Base-by-base conservation (phyloP, 2,888 invertebrate species). In the Xestia xanthographa region DNA sequence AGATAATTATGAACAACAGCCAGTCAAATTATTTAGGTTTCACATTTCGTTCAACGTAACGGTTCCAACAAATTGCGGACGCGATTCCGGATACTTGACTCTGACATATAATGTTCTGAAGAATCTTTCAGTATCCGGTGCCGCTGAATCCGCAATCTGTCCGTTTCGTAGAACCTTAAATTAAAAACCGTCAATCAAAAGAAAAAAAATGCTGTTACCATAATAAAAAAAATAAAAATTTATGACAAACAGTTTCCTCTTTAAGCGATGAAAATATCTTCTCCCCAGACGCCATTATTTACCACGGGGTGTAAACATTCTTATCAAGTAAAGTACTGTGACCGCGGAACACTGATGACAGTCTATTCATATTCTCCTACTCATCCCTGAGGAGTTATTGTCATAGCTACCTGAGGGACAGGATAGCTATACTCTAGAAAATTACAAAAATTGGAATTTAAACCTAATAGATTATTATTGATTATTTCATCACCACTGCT, bases 321-420 rank as follows among this genome's bases (percentile, higher is more conserved):
- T 77, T 84, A 83, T 84, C 71, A 73, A 66, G 50, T 20, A 58
- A 66, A 80, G 83, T 79, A 77, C 66, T 75, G 41, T n/a, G 56
- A 68, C 83, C 73, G 67, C 45, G 17, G 22, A 63, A 48, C 65
- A 62, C 68, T 72, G 81, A 83, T 74, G 77, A 69, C 48, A 12
- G 48, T 20, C 72, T 45, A 84, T 84, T 72, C 84, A 53, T 83
- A 72, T 70, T 34, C 41, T 60, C n/a, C 22, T 50, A 3, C 43
- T 66, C 14, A 58, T 71, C 56, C 68, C 71, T 66, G 0, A 43
- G 67, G 77, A 77, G 50, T 62, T 60, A 38, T 63, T 17, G 38
- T 73, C 63, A n/a, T 73, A 48, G 26, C 71, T 45, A 22, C 26
- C 9, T 66, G 14, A 56, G 14, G 5, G 26, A 60, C 56, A n/a